Conservation (phyloP, 2,888 invertebrate species). For the Anaspis maculata region DNA sequence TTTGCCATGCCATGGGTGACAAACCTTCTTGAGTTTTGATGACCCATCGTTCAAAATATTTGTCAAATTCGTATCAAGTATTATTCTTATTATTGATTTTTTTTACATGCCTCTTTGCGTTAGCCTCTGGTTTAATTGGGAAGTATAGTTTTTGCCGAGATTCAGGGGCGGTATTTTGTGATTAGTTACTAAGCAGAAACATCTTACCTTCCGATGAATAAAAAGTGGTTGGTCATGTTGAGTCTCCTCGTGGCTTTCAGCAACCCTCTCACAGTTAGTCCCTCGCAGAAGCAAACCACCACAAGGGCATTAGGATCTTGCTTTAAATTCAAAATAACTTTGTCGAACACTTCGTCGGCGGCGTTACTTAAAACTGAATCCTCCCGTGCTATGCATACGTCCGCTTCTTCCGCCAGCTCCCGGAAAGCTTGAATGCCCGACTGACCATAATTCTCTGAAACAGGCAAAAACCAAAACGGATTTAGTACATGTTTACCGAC, state of each 20-base stretch:
- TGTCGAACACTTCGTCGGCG: conserved; percentile 49
- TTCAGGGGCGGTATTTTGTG: too few species aligned
- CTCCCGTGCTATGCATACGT: conserved; percentile 64
- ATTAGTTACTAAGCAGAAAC: too few species aligned
- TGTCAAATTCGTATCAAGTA: too few species aligned
- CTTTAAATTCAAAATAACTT: conserved; percentile 47
- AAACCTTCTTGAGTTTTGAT: too few species aligned
- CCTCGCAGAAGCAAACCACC: conserved; percentile 74
- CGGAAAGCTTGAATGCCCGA: conserved; percentile 68
- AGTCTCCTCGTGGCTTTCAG: conserved; percentile 52
- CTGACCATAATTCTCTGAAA: conserved; percentile 67
- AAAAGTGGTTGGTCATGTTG: conserved; percentile 50
- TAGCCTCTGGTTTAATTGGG: too few species aligned
- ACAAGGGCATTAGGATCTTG: conserved; percentile 50
- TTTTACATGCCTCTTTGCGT: too few species aligned
- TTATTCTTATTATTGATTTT: too few species aligned
- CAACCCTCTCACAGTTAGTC: conserved; percentile 58
- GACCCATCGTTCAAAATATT: too few species aligned
- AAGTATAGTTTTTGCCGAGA: too few species aligned
- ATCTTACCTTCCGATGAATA: conserved; percentile 61
- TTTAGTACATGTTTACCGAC: too few species aligned
- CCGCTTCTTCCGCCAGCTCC: conserved; percentile 55
- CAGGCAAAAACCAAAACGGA: conserved; percentile 8
- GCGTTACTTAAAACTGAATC: conserved; percentile 55
- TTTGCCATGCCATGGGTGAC: too few species aligned